These are phyloP conservation scores for Bungarus multicinctus DNA, from an alignment of 2,113 vertebrate species.

Conservation along the genomic window DNA sequence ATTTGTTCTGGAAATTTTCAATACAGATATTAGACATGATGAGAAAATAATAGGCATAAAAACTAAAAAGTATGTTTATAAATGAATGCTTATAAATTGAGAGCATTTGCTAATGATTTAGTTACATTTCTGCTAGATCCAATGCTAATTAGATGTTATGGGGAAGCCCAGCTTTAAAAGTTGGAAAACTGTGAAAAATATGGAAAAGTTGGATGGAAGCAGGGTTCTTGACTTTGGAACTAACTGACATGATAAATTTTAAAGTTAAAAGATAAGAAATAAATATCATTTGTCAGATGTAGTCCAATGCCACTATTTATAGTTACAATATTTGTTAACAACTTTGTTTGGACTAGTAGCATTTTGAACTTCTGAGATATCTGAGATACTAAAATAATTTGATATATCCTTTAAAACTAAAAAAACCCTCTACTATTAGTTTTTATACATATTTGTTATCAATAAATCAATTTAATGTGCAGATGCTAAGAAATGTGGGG, in stretches of 20 bases:
- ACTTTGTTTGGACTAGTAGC: not conserved
- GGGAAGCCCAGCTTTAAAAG: not conserved
- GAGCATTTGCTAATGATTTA: not conserved
- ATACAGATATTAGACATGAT: not conserved
- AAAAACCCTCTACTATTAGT: not conserved
- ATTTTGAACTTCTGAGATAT: not conserved
- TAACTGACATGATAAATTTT: not conserved
- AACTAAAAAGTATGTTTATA: not conserved
- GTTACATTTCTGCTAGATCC: not conserved
- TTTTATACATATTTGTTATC: not conserved
- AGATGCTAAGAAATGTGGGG: not conserved
- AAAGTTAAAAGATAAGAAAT: not conserved
- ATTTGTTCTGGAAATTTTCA: not conserved
- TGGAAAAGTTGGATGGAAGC: not conserved
- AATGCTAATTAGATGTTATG: not conserved
- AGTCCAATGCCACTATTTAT: not conserved
- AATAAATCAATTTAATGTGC: not conserved
- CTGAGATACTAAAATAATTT: not conserved
- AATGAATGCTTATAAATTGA: not conserved
- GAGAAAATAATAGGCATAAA: not conserved
- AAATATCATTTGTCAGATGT: not conserved
- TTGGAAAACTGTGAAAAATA: not conserved
- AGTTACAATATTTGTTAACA: not conserved
- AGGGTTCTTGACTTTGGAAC: not conserved
- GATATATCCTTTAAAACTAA: not conserved